Evolutionary conservation across 2,113 vertebrate genomes (phyloP).

Genomic region (Marmota flaviventris): DNA sequence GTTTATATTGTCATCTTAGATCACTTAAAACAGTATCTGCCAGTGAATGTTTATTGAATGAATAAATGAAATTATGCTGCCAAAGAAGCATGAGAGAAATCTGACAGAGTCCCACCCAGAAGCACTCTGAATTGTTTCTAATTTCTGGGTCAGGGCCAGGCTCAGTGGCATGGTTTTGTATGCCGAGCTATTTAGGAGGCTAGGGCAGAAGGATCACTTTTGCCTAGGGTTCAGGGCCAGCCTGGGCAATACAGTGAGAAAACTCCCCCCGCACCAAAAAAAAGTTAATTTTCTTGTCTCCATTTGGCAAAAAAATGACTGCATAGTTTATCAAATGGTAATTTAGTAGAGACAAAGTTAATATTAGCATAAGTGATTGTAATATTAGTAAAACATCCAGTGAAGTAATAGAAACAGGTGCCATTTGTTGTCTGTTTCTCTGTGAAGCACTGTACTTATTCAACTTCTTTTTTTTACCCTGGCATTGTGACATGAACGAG

Average conservation of each 20-base stretch:
- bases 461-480: not conserved
- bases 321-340: not conserved
- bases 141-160: not conserved
- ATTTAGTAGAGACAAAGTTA: not conserved
- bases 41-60: not conserved
- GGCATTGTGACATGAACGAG: too few relatives aligned
- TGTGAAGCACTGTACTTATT: not conserved
- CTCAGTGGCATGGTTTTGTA: not conserved
- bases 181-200: not conserved
- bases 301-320: too few relatives aligned
- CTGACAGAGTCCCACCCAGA: fast-evolving
- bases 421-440: not conserved
- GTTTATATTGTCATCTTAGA: not conserved
- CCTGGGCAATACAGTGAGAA: not conserved
- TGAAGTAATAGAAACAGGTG: not conserved
- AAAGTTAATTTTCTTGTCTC: not conserved
- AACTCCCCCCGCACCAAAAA: too few relatives aligned
- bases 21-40: not conserved
- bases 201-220: not conserved
- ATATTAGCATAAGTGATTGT: not conserved
- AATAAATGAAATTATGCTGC: not conserved
- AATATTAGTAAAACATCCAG: not conserved
- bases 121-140: fast-evolving
- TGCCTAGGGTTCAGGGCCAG: not conserved
- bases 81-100: not conserved